Evolutionary conservation across 2,113 vertebrate genomes (phyloP).

Genomic region (rat (Rattus norvegicus)): DNA sequence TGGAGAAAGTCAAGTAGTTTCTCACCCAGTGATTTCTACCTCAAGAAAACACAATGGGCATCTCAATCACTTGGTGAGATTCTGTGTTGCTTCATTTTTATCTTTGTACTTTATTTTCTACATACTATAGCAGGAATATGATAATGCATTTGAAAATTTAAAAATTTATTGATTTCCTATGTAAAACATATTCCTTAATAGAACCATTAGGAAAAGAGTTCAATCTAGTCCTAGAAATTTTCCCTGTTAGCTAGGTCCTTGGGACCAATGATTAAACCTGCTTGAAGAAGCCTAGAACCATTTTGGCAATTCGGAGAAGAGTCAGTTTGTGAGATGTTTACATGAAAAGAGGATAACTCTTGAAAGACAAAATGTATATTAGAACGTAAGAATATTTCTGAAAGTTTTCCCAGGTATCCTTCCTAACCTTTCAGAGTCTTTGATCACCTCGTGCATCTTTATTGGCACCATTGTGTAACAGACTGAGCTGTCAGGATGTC

Average conservation of each 20-base stretch:
- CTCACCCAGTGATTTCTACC: neutral
- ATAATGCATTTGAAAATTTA: neutral
- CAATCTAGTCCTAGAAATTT: neutral
- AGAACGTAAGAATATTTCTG: neutral
- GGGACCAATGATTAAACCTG: neutral
- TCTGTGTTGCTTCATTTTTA: neutral
- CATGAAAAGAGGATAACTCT: neutral
- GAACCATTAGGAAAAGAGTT: slow-evolving; percentile 28
- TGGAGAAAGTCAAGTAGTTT: neutral
- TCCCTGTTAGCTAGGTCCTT: neutral
- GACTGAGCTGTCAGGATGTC: neutral
- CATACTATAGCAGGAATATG: neutral
- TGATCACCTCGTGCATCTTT: neutral
- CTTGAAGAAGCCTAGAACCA: neutral
- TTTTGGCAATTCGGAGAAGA: neutral
- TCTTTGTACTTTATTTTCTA: neutral
- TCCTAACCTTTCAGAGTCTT: neutral
- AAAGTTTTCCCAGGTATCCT: neutral
- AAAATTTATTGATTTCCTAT: neutral
- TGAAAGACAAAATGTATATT: neutral
- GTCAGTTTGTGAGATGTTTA: neutral
- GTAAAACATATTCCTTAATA: neutral
- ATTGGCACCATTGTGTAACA: neutral
- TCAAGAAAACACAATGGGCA: neutral
- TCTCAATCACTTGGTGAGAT: neutral